Evolutionary conservation across 2,113 vertebrate genomes (phyloP).

Genomic region (Sinocyclocheilus anshuiensis): DNA sequence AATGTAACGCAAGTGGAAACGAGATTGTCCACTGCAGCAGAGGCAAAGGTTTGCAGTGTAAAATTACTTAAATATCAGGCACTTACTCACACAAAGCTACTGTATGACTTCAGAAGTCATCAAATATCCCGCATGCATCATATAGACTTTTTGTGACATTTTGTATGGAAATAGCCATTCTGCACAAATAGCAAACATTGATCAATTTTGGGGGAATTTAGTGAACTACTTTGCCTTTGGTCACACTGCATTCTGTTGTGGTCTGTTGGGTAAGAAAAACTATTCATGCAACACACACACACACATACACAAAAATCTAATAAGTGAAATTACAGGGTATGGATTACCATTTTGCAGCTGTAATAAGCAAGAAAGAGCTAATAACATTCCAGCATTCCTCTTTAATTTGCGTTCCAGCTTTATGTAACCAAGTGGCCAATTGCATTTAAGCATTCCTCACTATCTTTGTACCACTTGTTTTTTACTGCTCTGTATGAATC

Average conservation of each 20-base stretch:
- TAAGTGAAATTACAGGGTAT: constrained; percentile 15
- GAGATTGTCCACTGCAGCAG: not conserved
- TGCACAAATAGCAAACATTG: not conserved
- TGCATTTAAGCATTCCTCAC: not conserved
- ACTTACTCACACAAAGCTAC: too few species aligned
- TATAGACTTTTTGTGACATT: too few species aligned
- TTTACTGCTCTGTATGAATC: not conserved
- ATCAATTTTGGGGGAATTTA: not conserved
- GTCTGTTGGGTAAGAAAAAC: not conserved
- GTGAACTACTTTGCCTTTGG: not conserved
- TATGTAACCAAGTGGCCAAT: not conserved
- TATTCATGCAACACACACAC: not conserved
- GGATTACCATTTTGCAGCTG: not conserved
- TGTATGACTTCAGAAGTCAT: too few species aligned
- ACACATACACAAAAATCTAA: not conserved
- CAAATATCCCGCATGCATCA: too few species aligned
- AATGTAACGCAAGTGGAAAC: not conserved
- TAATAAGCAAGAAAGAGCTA: constrained; percentile 11
- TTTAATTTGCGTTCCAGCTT: not conserved
- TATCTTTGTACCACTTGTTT: not conserved
- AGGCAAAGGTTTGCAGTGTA: too few species aligned
- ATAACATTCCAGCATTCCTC: not conserved
- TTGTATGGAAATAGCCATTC: not conserved
- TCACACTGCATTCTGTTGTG: not conserved
- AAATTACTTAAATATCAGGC: too few species aligned